Evolutionary conservation across 2,888 invertebrate species (phyloP).

Genomic region (Nowickia ferox): DNA sequence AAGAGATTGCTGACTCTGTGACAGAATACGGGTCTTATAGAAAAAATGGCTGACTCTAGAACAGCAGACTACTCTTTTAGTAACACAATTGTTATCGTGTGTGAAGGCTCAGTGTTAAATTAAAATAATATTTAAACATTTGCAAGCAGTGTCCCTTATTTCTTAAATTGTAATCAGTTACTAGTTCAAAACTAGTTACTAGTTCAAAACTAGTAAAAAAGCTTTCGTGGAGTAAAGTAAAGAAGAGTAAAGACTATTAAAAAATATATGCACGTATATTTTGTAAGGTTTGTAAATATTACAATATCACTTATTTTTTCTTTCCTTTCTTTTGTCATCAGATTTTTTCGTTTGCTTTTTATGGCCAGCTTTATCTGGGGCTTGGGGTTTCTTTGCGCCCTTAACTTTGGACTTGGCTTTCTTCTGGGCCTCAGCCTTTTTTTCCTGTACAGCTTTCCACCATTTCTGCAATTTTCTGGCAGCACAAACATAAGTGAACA

Average conservation of each 20-base stretch:
- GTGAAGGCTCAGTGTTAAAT: no score
- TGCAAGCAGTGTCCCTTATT: no score
- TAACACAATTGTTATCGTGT: no score
- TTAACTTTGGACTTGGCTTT: background rate
- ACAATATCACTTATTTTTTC: conserved; percentile 17
- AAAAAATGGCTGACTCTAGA: no score
- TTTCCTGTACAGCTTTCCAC: conserved; percentile 37
- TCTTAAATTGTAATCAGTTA: no score
- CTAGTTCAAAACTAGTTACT: no score
- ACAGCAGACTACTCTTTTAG: no score
- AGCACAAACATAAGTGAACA: conserved; percentile 41
- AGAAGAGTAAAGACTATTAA: background rate
- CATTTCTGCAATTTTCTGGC: conserved; percentile 58
- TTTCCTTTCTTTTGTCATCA: conserved; percentile 8
- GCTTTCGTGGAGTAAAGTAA: no score
- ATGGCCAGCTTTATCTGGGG: background rate
- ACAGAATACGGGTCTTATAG: no score
- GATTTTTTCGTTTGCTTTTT: conserved; percentile 6
- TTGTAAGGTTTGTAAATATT: conserved; percentile 23
- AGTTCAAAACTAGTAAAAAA: no score
- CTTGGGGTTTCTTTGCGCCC: background rate
- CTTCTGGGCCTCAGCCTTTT: background rate
- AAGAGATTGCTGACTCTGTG: no score
- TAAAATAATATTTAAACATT: no score
- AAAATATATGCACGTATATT: conserved; percentile 13